These are phyloP conservation scores for Mantis religiosa DNA, from an alignment of 2,888 invertebrate genomes.

Conservation along the genomic window DNA sequence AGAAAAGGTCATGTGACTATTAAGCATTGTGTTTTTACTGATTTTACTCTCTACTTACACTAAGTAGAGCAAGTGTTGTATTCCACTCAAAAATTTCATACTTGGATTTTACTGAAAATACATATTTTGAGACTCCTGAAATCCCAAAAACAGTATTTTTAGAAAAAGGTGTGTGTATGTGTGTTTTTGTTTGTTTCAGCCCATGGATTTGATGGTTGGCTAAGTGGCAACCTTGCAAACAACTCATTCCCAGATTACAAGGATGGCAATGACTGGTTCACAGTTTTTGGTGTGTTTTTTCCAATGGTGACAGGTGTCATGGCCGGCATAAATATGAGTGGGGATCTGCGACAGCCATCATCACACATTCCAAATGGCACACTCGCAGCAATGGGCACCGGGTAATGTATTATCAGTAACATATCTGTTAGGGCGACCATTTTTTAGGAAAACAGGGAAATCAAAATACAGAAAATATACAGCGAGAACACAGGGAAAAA, in stretches of 20 bases:
- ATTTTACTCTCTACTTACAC: no score
- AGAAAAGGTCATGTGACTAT: no score
- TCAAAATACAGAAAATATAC: no score
- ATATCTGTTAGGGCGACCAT: no score
- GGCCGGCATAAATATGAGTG: conserved; percentile 98
- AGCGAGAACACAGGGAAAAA: no score
- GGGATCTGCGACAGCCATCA: conserved; percentile 87
- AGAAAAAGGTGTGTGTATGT: neutral
- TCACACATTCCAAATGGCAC: conserved; percentile 93
- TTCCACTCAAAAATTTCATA: no score
- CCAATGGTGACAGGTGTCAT: conserved; percentile 95
- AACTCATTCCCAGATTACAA: conserved; percentile 79
- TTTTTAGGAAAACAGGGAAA: no score
- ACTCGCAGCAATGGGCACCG: conserved; percentile 84
- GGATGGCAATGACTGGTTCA: conserved; percentile 85
- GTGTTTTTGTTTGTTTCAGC: conserved; percentile 47
- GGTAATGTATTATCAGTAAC: conserved; percentile 51
- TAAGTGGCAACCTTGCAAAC: conserved; percentile 68
- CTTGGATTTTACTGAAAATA: no score
- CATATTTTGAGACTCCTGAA: no score
- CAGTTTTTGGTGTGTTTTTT: conserved; percentile 95
- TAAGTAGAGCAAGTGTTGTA: no score
- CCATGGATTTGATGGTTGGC: conserved; percentile 83
- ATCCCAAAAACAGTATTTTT: no score
- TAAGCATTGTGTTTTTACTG: no score